phyloP scores from a whole-genome alignment of 2,113 vertebrate species.

The Micromys minutus region DNA sequence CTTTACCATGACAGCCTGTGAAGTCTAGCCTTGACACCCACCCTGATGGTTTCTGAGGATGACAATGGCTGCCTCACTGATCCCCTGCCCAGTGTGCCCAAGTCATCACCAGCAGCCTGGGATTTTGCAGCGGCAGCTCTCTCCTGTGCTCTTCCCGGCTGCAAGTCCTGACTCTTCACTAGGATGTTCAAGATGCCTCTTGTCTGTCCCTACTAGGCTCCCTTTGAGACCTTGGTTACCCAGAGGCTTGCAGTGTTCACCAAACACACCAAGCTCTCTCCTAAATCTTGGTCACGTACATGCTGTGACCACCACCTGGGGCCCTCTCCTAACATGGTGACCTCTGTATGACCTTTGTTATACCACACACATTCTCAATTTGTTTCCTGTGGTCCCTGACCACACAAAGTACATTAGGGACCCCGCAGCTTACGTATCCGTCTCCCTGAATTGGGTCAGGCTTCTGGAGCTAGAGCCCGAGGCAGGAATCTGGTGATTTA shows the following conservation, averaged over 20 bases:
- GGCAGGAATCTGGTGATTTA: neutral
- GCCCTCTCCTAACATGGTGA: neutral
- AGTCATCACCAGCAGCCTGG: neutral
- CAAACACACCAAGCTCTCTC: neutral
- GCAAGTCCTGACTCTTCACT: neutral
- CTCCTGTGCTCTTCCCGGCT: neutral
- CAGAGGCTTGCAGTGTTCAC: neutral
- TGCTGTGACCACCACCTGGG: accelerated
- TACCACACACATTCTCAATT: neutral
- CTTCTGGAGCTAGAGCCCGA: constrained; percentile 4
- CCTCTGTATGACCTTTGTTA: neutral
- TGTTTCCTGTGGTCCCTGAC: neutral
- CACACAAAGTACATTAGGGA: neutral
- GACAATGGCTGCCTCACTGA: neutral
- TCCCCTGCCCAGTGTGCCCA: neutral
- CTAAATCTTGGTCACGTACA: neutral
- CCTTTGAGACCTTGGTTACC: neutral
- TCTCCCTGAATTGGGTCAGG: neutral
- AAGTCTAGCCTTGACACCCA: neutral
- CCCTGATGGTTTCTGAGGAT: neutral
- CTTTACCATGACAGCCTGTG: neutral
- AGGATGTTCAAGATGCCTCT: neutral
- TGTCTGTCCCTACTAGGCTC: neutral
- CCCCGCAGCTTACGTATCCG: neutral
- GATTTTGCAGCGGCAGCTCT: neutral